Evolutionary conservation across 2,113 vertebrate species (phyloP).

Genomic region (Forbesichthys papilliferus): DNA sequence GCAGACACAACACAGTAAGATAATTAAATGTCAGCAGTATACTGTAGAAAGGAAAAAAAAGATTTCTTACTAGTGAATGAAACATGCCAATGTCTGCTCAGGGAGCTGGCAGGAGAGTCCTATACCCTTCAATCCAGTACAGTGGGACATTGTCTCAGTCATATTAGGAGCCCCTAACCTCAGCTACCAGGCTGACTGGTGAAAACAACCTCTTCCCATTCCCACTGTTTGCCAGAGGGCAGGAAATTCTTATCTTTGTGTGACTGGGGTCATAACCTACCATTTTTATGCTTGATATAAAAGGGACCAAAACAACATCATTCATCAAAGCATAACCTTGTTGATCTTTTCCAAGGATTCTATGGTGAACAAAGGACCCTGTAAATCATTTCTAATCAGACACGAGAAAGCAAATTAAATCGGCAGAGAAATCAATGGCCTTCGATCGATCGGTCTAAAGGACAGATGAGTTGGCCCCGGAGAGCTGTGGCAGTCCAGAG

Average conservation of each 20-base stretch:
- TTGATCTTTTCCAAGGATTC: constrained; percentile 39
- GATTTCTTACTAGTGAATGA: neutral
- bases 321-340: constrained; percentile 37
- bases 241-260: constrained; percentile 20
- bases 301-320: constrained; percentile 31
- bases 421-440: constrained; percentile 63
- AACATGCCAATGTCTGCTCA: neutral
- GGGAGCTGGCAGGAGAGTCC: constrained; percentile 28
- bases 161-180: constrained; percentile 55
- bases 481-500: constrained; percentile 66
- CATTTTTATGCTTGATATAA: constrained; percentile 44
- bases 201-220: constrained; percentile 59
- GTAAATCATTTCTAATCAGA: constrained; percentile 74
- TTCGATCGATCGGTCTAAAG: constrained; percentile 66
- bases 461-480: constrained; percentile 67
- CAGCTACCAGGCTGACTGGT: constrained; percentile 53
- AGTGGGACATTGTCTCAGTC: constrained; percentile 24
- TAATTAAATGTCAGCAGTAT: too few species aligned
- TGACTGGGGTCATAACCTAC: constrained; percentile 40
- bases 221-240: constrained; percentile 48
- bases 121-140: constrained; percentile 22
- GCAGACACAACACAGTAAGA: too few species aligned
- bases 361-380: constrained; percentile 52
- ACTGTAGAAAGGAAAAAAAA: too few species aligned
- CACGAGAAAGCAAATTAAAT: constrained; percentile 64